Percentiles rank a stretch among this genome's conserved stretches.
Conservation (phyloP, 2,797 vertebrate genomes). For the Bradypodion pumilum region DNA sequence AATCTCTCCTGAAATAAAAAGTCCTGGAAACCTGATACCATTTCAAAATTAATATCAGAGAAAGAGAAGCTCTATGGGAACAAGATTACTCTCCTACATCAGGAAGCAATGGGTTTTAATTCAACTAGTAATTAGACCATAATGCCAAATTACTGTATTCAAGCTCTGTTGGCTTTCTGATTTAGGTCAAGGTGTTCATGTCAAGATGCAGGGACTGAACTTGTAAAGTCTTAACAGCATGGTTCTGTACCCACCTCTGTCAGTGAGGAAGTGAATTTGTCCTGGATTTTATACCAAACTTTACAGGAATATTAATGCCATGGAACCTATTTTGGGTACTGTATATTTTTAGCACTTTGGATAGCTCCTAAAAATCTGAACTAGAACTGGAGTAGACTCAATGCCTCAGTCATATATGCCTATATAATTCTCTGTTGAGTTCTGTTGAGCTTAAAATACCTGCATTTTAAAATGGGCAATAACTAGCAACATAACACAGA, state of each 20-base stretch:
- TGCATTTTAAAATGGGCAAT: no score
- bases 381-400: no score
- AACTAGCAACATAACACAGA: no score
- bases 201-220: not conserved
- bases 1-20: slow-evolving; percentile 46
- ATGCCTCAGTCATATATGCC: no score
- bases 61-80: slow-evolving; percentile 34
- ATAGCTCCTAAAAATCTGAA: no score
- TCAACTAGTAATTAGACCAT: slow-evolving; percentile 28
- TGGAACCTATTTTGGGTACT: no score
- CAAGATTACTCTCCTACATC: not conserved
- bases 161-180: not conserved
- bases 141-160: slow-evolving; percentile 8
- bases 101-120: not conserved
- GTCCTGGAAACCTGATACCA: slow-evolving; percentile 41
- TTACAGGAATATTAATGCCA: no score
- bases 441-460: no score
- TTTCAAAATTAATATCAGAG: slow-evolving; percentile 48
- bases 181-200: not conserved
- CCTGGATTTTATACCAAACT: no score
- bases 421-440: no score
- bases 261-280: no score
- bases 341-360: no score
- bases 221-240: not conserved
- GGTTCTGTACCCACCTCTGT: not conserved